Conservation (phyloP, 2,888 invertebrate species). For the Synanthedon andrenaeformis region DNA sequence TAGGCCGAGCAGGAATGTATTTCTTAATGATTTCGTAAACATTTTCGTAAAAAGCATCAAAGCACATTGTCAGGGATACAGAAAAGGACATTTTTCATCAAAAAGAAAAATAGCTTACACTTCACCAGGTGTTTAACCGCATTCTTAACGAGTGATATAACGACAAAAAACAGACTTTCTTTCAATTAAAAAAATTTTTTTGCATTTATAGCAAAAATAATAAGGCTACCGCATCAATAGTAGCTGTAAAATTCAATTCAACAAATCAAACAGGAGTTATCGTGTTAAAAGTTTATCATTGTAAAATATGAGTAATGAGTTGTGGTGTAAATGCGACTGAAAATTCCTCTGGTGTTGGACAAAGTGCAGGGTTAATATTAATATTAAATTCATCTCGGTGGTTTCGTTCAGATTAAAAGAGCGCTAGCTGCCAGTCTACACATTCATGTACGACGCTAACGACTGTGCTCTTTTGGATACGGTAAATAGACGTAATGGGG, state of each 20-base stretch:
- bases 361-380: constrained; percentile 29
- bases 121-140: no score
- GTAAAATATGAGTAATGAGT: neutral
- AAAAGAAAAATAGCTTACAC: no score
- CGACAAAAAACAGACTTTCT: neutral
- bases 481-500: no score
- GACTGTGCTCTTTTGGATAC: neutral
- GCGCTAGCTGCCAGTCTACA: constrained; percentile 3
- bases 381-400: constrained; percentile 33
- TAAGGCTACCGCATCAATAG: neutral
- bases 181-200: no score
- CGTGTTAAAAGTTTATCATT: neutral
- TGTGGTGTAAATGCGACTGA: neutral
- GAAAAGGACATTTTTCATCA: no score
- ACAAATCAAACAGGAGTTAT: neutral
- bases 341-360: neutral
- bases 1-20: no score
- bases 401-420: constrained; percentile 31
- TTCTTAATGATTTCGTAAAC: no score
- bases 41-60: no score
- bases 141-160: neutral
- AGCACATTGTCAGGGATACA: no score
- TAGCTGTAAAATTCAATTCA: neutral
- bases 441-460: neutral
- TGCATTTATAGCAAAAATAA: no score